Conservation (phyloP, 2,113 vertebrate genomes). For the Haemorhous mexicanus region DNA sequence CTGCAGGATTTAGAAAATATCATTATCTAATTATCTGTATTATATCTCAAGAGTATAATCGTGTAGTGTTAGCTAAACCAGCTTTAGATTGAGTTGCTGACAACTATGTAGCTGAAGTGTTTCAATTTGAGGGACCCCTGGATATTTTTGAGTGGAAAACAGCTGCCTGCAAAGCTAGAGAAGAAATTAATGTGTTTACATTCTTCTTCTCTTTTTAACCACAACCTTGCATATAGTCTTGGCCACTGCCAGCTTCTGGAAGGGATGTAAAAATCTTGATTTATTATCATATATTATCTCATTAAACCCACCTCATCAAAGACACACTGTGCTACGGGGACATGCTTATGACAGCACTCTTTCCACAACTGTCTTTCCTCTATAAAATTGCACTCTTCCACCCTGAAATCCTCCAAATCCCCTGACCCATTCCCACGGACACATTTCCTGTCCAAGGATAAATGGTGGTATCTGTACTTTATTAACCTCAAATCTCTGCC, state of each 20-base stretch:
- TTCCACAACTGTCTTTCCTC: neutral
- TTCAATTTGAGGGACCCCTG: neutral
- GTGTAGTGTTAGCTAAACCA: neutral
- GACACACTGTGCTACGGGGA: neutral
- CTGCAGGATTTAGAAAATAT: neutral
- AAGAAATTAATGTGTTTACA: neutral
- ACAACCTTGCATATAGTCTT: neutral
- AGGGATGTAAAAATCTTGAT: neutral
- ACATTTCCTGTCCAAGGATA: neutral
- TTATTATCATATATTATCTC: neutral
- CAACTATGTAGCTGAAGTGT: neutral
- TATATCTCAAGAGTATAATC: neutral
- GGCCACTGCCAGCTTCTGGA: neutral
- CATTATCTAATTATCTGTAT: neutral
- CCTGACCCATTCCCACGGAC: neutral
- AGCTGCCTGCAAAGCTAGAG: neutral
- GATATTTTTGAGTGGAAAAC: neutral
- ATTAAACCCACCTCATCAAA: neutral
- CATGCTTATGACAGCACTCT: neutral
- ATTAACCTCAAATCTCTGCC: neutral
- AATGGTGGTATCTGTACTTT: neutral
- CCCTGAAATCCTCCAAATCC: neutral
- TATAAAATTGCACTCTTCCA: neutral
- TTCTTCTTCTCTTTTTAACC: neutral
- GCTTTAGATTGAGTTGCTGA: neutral